Evolutionary conservation across 2,888 invertebrate species (phyloP).

Genomic region (Melipona bicolor): DNA sequence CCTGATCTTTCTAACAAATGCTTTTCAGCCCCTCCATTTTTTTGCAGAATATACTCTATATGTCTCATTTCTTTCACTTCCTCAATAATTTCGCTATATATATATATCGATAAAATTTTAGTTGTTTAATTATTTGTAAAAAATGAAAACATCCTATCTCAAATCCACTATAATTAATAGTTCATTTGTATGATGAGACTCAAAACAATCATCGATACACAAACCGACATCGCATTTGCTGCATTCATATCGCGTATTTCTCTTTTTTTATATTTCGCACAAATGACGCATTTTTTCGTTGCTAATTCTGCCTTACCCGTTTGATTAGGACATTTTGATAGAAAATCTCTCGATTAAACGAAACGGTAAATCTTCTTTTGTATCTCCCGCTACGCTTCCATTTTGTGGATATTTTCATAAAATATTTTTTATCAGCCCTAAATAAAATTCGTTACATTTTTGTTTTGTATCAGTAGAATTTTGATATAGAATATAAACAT

Average conservation of each 20-base stretch:
- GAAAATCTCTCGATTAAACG: neutral
- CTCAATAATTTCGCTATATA: too few relatives aligned
- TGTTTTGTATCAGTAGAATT: neutral
- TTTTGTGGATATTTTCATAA: constrained; percentile 1
- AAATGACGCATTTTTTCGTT: constrained; percentile 14
- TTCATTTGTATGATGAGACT: neutral
- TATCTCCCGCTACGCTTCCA: neutral
- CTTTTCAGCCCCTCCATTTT: too few relatives aligned
- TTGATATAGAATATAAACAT: neutral
- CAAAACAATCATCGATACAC: neutral
- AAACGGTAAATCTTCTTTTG: too few relatives aligned
- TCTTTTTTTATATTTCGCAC: constrained; percentile 6
- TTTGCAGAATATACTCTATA: too few relatives aligned
- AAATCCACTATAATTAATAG: too few relatives aligned
- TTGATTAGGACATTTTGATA: constrained; percentile 19
- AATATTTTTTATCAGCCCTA: neutral
- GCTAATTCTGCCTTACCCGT: neutral
- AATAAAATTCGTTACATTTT: constrained; percentile 10
- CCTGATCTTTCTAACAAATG: too few relatives aligned
- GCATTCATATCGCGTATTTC: constrained; percentile 13
- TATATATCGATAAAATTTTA: too few relatives aligned
- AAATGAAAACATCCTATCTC: too few relatives aligned
- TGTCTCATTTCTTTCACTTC: too few relatives aligned
- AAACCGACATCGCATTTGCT: neutral
- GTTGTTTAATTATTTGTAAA: too few relatives aligned